A percentile compares a stretch with the other conserved stretches of the same genome.
Evolutionary conservation across 2,888 invertebrate genomes (phyloP).

Genomic region (Drosophila hamatofila): DNA sequence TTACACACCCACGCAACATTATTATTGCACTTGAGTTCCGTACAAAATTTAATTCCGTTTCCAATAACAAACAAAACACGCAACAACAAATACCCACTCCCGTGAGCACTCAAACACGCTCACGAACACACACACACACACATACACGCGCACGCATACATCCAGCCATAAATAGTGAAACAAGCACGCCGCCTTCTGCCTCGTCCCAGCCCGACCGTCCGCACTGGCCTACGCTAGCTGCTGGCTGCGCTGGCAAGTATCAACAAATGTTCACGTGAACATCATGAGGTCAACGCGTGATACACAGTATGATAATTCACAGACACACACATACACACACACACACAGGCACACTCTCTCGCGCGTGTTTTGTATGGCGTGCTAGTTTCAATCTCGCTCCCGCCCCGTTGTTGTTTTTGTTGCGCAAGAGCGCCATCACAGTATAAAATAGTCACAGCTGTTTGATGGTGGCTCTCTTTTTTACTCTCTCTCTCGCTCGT

Average conservation of each 20-base stretch:
- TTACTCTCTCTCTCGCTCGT: slow-evolving; percentile 46
- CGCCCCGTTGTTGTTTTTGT: slow-evolving; percentile 61
- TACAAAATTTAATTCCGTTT: slow-evolving; percentile 68
- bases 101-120: slow-evolving; percentile 28
- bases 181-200: slow-evolving; percentile 62
- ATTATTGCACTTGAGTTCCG: slow-evolving; percentile 67
- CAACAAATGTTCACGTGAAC: slow-evolving; percentile 87
- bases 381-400: slow-evolving; percentile 66
- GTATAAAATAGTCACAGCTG: slow-evolving; percentile 73
- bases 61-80: slow-evolving; percentile 69
- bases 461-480: slow-evolving; percentile 46
- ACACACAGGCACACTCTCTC: slow-evolving; percentile 79
- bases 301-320: slow-evolving; percentile 83
- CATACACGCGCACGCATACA: slow-evolving; percentile 19
- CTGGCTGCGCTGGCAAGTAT: slow-evolving; percentile 59
- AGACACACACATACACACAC: slow-evolving; percentile 82
- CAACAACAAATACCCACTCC: slow-evolving; percentile 49
- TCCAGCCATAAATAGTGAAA: slow-evolving; percentile 44
- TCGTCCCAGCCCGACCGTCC: slow-evolving; percentile 28
- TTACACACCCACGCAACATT: slow-evolving; percentile 58
- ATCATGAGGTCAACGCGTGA: slow-evolving; percentile 93
- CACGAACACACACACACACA: slow-evolving; percentile 16
- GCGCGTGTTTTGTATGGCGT: slow-evolving; percentile 66
- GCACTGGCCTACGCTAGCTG: slow-evolving; percentile 5
- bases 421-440: slow-evolving; percentile 68